Conservation (phyloP, 2,888 invertebrate genomes). For the Drosophila peninsularis region DNA sequence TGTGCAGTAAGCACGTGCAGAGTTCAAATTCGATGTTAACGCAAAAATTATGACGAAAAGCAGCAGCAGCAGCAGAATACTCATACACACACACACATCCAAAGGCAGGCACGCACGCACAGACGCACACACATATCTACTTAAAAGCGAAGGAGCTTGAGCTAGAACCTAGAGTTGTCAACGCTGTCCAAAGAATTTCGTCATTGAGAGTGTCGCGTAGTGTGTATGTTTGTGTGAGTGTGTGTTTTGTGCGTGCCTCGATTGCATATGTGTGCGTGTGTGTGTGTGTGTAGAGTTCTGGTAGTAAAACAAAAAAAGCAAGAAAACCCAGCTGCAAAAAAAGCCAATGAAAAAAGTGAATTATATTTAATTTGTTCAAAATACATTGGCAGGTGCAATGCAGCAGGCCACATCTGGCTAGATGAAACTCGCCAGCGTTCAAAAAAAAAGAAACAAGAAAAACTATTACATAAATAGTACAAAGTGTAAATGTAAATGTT, state of each 20-base stretch:
- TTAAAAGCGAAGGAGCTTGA: constrained; percentile 55
- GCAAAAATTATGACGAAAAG: constrained; percentile 71
- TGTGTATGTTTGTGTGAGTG: constrained; percentile 45
- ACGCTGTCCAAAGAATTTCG: constrained; percentile 79
- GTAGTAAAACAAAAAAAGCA: constrained; percentile 68
- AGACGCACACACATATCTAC: constrained; percentile 30
- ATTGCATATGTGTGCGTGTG: constrained; percentile 55
- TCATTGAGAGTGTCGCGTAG: constrained; percentile 76
- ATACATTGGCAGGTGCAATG: constrained; percentile 46
- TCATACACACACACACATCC: constrained; percentile 34
- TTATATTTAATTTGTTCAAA: constrained; percentile 54
- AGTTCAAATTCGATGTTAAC: constrained; percentile 49
- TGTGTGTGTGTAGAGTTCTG: constrained; percentile 64
- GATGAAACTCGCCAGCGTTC: constrained; percentile 57
- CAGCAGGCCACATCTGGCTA: constrained; percentile 34
- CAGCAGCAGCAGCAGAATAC: constrained; percentile 56
- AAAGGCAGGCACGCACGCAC: constrained; percentile 33
- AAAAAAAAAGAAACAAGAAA: constrained; percentile 35
- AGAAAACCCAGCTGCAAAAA: constrained; percentile 31
- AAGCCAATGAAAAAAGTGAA: constrained; percentile 64
- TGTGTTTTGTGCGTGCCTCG: constrained; percentile 62
- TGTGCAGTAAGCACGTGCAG: constrained; percentile 46
- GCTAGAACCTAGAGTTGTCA: constrained; percentile 78
- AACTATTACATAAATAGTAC: constrained; percentile 77
- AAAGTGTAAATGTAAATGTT: constrained; percentile 79